These are phyloP conservation scores for Crocallis elinguaria DNA, from an alignment of 2,888 invertebrate genomes.

Conservation along the genomic window DNA sequence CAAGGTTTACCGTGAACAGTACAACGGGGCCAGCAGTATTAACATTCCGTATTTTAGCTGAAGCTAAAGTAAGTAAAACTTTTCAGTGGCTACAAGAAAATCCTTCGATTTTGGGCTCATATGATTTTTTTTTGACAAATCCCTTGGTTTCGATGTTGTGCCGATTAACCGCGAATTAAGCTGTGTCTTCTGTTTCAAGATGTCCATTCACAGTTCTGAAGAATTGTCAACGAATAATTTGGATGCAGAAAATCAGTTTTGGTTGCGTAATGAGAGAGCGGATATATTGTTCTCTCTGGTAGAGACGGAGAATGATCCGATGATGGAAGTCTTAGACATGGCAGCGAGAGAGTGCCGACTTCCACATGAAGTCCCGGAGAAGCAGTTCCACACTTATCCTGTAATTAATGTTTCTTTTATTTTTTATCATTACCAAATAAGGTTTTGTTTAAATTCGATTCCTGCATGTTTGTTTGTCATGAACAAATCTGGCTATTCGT, in stretches of 20 bases:
- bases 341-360: slow-evolving; percentile 84
- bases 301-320: slow-evolving; percentile 70
- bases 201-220: slow-evolving; percentile 65
- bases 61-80: slow-evolving; percentile 78
- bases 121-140: no score
- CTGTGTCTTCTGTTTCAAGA: slow-evolving; percentile 45
- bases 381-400: slow-evolving; percentile 53
- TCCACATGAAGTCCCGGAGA: slow-evolving; percentile 74
- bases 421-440: neutral
- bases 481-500: no score
- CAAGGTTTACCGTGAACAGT: slow-evolving; percentile 68
- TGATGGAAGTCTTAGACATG: slow-evolving; percentile 65
- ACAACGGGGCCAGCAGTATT: slow-evolving; percentile 79
- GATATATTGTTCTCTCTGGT: slow-evolving; percentile 61
- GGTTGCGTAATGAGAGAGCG: slow-evolving; percentile 34
- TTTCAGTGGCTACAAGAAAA: no score
- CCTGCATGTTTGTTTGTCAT: no score
- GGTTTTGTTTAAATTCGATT: no score
- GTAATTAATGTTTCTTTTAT: slow-evolving; percentile 47
- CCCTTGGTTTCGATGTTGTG: no score
- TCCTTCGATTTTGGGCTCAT: no score
- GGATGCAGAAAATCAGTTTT: slow-evolving; percentile 52
- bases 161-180: no score
- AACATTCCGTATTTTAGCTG: slow-evolving; percentile 67
- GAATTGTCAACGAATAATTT: slow-evolving; percentile 61